Conservation (phyloP, 2,113 vertebrate species). For the Onychostruthus taczanowskii region DNA sequence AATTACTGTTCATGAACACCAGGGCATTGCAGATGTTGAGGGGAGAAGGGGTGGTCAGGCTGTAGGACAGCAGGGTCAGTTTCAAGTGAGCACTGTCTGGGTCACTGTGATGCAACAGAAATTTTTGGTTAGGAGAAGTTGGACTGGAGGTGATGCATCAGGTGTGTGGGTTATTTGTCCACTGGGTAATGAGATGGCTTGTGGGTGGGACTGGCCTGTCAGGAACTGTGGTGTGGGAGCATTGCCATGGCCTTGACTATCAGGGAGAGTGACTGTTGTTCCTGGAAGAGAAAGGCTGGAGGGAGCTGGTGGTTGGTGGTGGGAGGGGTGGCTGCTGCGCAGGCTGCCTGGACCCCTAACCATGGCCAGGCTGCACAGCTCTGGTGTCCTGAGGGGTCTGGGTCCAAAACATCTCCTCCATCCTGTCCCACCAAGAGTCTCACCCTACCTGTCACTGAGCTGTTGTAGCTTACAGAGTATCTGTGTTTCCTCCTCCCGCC, state of each 20-base stretch:
- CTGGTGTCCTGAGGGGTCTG: neutral
- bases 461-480: neutral
- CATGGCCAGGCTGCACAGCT: neutral
- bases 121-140: neutral
- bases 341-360: neutral
- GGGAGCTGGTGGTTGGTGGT: neutral
- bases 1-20: neutral
- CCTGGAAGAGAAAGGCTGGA: neutral
- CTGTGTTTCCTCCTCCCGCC: neutral
- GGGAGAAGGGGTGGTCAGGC: neutral
- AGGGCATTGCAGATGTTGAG: neutral
- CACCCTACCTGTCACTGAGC: neutral
- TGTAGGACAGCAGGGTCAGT: neutral
- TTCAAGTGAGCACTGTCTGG: neutral
- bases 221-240: neutral
- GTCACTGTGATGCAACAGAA: neutral
- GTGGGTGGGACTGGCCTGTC: neutral
- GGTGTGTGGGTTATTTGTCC: neutral
- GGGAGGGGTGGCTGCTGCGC: neutral
- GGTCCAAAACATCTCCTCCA: neutral
- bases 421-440: neutral
- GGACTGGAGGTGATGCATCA: neutral
- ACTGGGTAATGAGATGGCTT: neutral
- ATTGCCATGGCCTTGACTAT: neutral
- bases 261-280: neutral